phyloP scores from a whole-genome alignment of 2,113 vertebrate genomes.

The Atlantisia rogersi region DNA sequence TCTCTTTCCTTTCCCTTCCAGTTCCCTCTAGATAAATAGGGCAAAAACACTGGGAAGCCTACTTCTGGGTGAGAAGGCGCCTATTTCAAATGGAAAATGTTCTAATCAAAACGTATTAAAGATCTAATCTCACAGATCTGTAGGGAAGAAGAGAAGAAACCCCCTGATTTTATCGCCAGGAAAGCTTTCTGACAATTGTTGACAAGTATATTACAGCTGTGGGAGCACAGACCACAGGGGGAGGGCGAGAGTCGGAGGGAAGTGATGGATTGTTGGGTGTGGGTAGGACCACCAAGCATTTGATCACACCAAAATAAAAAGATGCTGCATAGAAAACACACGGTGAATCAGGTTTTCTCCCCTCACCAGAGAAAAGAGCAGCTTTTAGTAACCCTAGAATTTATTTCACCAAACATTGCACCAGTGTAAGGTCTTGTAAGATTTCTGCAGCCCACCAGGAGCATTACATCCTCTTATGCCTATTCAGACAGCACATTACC shows the following conservation, averaged over 20 bases:
- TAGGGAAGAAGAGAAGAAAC: not conserved
- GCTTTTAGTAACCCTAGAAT: slow-evolving; percentile 32
- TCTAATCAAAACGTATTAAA: not conserved
- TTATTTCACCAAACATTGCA: not conserved
- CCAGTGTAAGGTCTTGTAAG: not conserved
- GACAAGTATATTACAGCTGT: not conserved
- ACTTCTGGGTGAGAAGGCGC: not conserved
- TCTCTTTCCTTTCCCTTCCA: not conserved
- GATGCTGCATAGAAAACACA: slow-evolving; percentile 38
- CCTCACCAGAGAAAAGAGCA: not conserved
- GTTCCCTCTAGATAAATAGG: not conserved
- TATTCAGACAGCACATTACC: slow-evolving; percentile 46
- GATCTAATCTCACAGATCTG: not conserved
- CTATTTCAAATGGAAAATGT: not conserved
- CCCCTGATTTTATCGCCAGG: not conserved
- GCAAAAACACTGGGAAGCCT: not conserved
- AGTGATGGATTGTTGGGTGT: not conserved
- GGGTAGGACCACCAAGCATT: not conserved
- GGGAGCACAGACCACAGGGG: slow-evolving; percentile 12
- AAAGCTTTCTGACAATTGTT: slow-evolving; percentile 14
- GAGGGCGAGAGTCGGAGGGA: not conserved
- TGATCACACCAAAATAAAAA: slow-evolving; percentile 42
- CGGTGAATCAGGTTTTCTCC: not conserved
- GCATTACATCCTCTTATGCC: not conserved
- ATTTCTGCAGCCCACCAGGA: not conserved